Conservation (phyloP, 2,797 vertebrate genomes). For the Alosa sapidissima region DNA sequence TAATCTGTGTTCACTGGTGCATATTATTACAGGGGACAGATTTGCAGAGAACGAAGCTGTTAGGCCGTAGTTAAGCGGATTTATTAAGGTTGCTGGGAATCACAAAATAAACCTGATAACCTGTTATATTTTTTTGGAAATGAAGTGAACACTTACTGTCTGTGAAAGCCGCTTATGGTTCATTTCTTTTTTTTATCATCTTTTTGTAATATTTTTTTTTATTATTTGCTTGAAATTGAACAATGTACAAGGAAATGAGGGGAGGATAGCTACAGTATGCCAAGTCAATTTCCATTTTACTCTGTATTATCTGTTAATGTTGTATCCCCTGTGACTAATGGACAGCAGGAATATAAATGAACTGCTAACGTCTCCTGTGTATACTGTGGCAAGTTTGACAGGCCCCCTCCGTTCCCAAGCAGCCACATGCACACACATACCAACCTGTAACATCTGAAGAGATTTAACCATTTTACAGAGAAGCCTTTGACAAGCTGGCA, state of each 20-base stretch:
- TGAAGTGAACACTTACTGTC: constrained; percentile 75
- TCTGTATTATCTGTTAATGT: constrained; percentile 5
- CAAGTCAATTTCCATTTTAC: constrained; percentile 30
- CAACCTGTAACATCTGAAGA: neutral
- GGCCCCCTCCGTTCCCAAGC: neutral
- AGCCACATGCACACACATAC: neutral
- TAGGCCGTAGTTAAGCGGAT: constrained; percentile 77
- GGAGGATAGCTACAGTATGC: neutral
- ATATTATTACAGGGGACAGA: constrained; percentile 82
- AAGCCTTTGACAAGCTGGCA: neutral
- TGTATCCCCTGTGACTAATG: constrained; percentile 8
- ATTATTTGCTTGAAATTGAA: constrained; percentile 48
- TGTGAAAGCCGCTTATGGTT: constrained; percentile 70
- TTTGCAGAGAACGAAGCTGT: constrained; percentile 78
- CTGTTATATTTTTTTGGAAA: constrained; percentile 75
- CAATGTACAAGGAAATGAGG: constrained; percentile 30
- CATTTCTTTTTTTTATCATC: constrained; percentile 32
- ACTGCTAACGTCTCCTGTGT: neutral
- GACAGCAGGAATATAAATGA: neutral
- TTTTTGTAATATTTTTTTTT: constrained; percentile 32
- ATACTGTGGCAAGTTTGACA: neutral
- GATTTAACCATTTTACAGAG: neutral
- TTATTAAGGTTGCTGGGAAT: constrained; percentile 79
- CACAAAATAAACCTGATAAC: constrained; percentile 80
- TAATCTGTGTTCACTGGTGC: constrained; percentile 80